These are phyloP conservation scores for Lathamus discolor DNA, from an alignment of 2,113 vertebrate species.

Conservation along the genomic window DNA sequence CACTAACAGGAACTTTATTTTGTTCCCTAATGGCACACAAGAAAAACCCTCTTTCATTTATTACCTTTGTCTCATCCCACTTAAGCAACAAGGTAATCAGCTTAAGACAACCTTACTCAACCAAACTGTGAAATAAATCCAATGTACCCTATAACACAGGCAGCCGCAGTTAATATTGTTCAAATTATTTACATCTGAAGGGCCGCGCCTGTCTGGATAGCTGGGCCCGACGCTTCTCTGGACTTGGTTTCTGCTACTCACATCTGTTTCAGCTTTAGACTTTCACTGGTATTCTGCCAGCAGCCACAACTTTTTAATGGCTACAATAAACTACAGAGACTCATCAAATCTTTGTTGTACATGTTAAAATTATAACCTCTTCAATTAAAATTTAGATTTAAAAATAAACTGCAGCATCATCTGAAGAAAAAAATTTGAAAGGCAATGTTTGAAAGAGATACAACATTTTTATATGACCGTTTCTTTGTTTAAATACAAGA, in stretches of 20 bases:
- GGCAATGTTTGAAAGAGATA: slow-evolving; percentile 12
- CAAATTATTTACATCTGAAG: slow-evolving; percentile 66
- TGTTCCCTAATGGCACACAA: neutral
- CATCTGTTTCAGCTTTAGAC: slow-evolving; percentile 84
- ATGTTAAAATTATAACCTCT: slow-evolving; percentile 81
- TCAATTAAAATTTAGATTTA: slow-evolving; percentile 78
- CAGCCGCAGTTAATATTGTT: slow-evolving; percentile 52
- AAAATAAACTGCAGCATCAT: slow-evolving; percentile 34
- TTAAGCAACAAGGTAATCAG: neutral
- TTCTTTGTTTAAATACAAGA: slow-evolving; percentile 54
- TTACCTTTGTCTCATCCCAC: neutral
- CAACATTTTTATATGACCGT: neutral
- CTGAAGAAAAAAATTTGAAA: slow-evolving; percentile 10
- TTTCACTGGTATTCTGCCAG: slow-evolving; percentile 82
- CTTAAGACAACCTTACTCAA: slow-evolving; percentile 17
- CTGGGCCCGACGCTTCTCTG: slow-evolving; percentile 62
- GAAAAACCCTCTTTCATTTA: neutral
- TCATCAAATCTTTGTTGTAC: slow-evolving; percentile 81
- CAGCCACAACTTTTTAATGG: slow-evolving; percentile 81
- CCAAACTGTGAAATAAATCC: slow-evolving; percentile 46
- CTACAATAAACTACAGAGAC: slow-evolving; percentile 83
- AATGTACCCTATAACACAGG: slow-evolving; percentile 33
- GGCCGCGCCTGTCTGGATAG: slow-evolving; percentile 57
- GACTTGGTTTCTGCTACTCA: slow-evolving; percentile 75
- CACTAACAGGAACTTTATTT: neutral